phyloP scores from a whole-genome alignment of 2,113 vertebrate genomes.

The Girardinichthys multiradiatus region DNA sequence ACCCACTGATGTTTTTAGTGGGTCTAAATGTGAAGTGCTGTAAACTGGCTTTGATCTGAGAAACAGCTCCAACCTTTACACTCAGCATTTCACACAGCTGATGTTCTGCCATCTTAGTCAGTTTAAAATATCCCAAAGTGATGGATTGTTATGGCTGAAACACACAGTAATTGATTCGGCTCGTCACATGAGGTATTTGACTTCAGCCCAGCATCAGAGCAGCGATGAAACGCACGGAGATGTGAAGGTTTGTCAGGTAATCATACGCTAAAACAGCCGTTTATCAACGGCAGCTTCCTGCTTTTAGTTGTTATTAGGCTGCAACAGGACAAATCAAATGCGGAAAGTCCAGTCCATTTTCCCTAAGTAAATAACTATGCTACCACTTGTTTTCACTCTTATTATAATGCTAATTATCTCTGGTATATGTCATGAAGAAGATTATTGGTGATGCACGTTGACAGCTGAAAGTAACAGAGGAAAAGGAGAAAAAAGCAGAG shows the following conservation, averaged over 20 bases:
- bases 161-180: conserved; percentile 4
- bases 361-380: not conserved
- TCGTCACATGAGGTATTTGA: not conserved
- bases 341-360: conserved; percentile 3
- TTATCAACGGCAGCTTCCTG: conserved; percentile 11
- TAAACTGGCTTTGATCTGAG: conserved; percentile 41
- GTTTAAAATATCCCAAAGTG: conserved; percentile 40
- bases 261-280: conserved; percentile 3
- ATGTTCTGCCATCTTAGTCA: conserved; percentile 33
- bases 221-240: not conserved
- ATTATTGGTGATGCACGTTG: conserved; percentile 1
- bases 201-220: not conserved
- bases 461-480: not conserved
- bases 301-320: not conserved
- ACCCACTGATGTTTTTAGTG: not conserved
- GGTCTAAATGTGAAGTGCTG: conserved; percentile 34
- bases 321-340: conserved; percentile 10
- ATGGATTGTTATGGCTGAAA: conserved; percentile 27
- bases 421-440: not conserved
- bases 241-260: conserved; percentile 35
- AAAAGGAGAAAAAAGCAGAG: not conserved
- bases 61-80: conserved; percentile 42
- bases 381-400: not conserved
- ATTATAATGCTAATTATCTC: not conserved
- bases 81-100: conserved; percentile 32